Evolutionary conservation across 2,888 invertebrate genomes (phyloP).

Genomic region (Leptothorax acervorum): DNA sequence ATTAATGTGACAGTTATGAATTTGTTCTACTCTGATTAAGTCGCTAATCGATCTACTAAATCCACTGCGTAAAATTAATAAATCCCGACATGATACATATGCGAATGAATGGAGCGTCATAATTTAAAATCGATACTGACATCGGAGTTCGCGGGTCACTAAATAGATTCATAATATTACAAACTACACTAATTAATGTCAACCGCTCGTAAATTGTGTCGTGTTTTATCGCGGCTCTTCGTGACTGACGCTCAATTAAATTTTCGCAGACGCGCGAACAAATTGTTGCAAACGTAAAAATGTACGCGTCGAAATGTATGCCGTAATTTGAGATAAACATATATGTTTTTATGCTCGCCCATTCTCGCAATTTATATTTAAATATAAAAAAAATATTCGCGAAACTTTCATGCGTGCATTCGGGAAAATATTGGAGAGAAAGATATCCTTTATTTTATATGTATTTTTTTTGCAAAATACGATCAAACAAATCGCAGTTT

Average conservation of each 20-base stretch:
- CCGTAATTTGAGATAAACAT: constrained; percentile 20
- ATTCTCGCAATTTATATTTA: constrained; percentile 28
- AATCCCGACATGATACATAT: constrained; percentile 2
- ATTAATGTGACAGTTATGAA: constrained; percentile 34
- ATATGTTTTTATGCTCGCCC: not conserved
- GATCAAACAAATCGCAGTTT: not conserved
- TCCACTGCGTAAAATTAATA: constrained; percentile 39
- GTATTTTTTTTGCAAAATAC: constrained; percentile 12
- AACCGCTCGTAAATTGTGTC: constrained; percentile 38
- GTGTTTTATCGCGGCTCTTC: constrained; percentile 26
- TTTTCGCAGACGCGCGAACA: constrained; percentile 27
- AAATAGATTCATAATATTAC: constrained; percentile 51
- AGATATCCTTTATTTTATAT: constrained; percentile 26
- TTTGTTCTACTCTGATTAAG: constrained; percentile 39
- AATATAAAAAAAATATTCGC: constrained; percentile 34
- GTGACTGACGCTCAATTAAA: constrained; percentile 35
- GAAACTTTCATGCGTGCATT: not conserved
- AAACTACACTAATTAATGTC: constrained; percentile 46
- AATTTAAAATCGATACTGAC: constrained; percentile 47
- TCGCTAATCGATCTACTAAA: constrained; percentile 43
- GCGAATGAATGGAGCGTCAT: constrained; percentile 21
- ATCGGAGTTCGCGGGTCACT: constrained; percentile 28
- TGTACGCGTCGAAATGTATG: constrained; percentile 13
- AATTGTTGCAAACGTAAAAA: constrained; percentile 37
- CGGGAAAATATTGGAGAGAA: not conserved